These are phyloP conservation scores for Lepus europaeus DNA, from an alignment of 2,113 vertebrate species.

Conservation along the genomic window DNA sequence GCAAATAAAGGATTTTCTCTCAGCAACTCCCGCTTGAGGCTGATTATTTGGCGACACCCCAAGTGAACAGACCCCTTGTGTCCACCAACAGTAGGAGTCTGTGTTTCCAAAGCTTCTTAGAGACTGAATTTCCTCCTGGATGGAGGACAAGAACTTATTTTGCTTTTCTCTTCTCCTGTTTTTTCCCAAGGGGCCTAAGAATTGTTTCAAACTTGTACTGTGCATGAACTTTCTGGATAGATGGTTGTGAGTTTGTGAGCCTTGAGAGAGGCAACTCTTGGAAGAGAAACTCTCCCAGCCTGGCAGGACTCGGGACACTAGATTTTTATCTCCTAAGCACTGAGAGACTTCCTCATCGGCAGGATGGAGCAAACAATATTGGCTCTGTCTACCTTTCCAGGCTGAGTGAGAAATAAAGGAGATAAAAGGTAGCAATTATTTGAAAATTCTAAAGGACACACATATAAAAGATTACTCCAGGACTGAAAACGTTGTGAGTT, in stretches of 20 bases:
- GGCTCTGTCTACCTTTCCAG: not conserved
- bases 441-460: not conserved
- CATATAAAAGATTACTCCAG: not conserved
- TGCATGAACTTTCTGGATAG: not conserved
- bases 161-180: conserved; percentile 2
- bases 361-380: not conserved
- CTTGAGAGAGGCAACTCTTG: not conserved
- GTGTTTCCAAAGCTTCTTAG: not conserved
- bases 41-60: too few relatives aligned
- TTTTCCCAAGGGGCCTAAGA: not conserved
- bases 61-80: too few relatives aligned
- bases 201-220: conserved; percentile 48
- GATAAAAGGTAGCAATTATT: not conserved
- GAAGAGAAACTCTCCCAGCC: not conserved
- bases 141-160: conserved; percentile 23
- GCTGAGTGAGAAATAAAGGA: not conserved
- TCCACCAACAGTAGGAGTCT: not conserved
- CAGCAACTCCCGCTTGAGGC: too few relatives aligned
- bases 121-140: conserved; percentile 27
- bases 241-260: not conserved
- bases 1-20: too few relatives aligned
- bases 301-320: not conserved
- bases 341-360: not conserved
- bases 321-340: not conserved
- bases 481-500: not conserved